Percentiles rank a stretch among this genome's conserved stretches.
Conservation (phyloP, 2,888 invertebrate genomes). For the Volucella zonaria region DNA sequence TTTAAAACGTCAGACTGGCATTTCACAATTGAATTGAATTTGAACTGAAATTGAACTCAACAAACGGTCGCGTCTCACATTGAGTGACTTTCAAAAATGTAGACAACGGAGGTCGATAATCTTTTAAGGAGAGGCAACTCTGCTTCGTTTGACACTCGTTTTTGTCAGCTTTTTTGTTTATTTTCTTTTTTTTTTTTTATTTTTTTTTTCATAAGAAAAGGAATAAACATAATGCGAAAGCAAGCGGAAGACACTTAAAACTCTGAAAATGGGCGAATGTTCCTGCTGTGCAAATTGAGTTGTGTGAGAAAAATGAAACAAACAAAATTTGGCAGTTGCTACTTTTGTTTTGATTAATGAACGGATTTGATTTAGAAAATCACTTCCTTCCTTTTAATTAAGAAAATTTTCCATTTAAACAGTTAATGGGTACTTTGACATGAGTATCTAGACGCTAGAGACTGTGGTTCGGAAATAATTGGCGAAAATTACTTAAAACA, state of each 20-base stretch:
- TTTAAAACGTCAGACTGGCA: slow-evolving; percentile 48
- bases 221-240: slow-evolving; percentile 22
- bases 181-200: slow-evolving; percentile 3
- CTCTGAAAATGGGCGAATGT: slow-evolving; percentile 2
- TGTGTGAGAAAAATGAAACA: slow-evolving; percentile 17
- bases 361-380: slow-evolving; percentile 6
- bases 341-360: slow-evolving; percentile 45
- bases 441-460: not conserved
- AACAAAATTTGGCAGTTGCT: not conserved
- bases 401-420: not conserved
- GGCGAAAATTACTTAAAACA: not conserved
- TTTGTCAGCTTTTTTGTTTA: slow-evolving; percentile 5
- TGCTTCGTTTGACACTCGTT: slow-evolving; percentile 5
- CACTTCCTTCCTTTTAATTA: slow-evolving; percentile 5
- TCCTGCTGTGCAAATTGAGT: slow-evolving; percentile 17
- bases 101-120: slow-evolving; percentile 64
- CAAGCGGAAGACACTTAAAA: slow-evolving; percentile 31
- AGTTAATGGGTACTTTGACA: slow-evolving; percentile 47
- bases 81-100: slow-evolving; percentile 48
- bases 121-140: slow-evolving; percentile 45
- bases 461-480: slow-evolving; percentile 21
- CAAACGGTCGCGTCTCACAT: slow-evolving; percentile 27
- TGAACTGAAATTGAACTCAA: not conserved
- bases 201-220: not conserved
- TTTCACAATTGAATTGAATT: slow-evolving; percentile 43